These are phyloP conservation scores for Trachelus tabidus DNA, from an alignment of 2,888 invertebrate genomes.

Conservation along the genomic window DNA sequence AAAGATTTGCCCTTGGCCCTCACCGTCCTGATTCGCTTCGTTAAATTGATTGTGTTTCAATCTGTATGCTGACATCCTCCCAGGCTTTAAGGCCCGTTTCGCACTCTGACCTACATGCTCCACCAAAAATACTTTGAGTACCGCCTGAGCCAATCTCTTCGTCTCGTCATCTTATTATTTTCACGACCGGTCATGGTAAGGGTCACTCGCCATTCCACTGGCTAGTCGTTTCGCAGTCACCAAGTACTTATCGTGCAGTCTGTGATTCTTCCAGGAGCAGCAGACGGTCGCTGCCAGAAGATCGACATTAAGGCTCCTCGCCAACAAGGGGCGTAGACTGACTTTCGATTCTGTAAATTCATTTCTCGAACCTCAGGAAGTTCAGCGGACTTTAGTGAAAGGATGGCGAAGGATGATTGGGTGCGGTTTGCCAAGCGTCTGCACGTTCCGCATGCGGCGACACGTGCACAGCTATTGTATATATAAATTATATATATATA, in stretches of 20 bases:
- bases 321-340: neutral
- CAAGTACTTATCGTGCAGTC: neutral
- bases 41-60: slow-evolving; percentile 60
- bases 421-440: neutral
- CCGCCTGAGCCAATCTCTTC: neutral
- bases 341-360: neutral
- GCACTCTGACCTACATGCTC: slow-evolving; percentile 15
- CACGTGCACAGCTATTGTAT: neutral
- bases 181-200: neutral
- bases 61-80: slow-evolving; percentile 35
- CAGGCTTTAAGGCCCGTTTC: slow-evolving; percentile 8
- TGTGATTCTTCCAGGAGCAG: neutral
- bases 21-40: slow-evolving; percentile 46
- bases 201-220: neutral
- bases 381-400: neutral
- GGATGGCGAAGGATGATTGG: neutral
- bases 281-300: neutral
- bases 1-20: slow-evolving; percentile 60
- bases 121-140: neutral
- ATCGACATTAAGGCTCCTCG: neutral
- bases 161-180: neutral
- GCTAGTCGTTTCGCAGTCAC: neutral
- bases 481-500: neutral
- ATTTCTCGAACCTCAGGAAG: neutral
- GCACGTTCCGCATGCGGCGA: neutral